Conservation (phyloP, 2,797 vertebrate species). For the Pristis pectinata region DNA sequence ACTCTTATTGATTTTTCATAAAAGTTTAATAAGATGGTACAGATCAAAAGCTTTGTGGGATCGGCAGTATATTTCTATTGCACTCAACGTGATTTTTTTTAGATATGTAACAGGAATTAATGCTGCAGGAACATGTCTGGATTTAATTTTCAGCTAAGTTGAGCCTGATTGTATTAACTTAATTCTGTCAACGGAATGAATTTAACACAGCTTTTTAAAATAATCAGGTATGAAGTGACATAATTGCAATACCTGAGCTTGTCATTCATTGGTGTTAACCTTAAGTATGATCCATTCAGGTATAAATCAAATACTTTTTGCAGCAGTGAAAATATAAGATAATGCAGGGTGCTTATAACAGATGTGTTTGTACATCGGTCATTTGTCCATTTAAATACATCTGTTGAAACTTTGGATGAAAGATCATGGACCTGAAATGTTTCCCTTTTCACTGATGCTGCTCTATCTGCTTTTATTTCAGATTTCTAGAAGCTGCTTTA, state of each 20-base stretch:
- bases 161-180: not conserved
- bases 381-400: not conserved
- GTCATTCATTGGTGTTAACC: no score
- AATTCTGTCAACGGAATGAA: not conserved
- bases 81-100: conserved; percentile 45
- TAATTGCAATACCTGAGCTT: not conserved
- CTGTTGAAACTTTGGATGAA: no score
- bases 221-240: not conserved
- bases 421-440: no score
- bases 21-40: conserved; percentile 59
- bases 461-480: no score
- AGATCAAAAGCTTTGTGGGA: conserved; percentile 57
- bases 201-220: not conserved
- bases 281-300: not conserved
- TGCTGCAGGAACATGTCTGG: not conserved
- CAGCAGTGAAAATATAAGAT: not conserved
- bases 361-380: not conserved
- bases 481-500: no score
- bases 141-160: not conserved
- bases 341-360: not conserved
- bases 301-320: not conserved
- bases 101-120: conserved; percentile 26
- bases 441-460: no score
- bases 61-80: conserved; percentile 53
- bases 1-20: conserved; percentile 60